Evolutionary conservation across 2,113 vertebrate species (phyloP), one percentile per base, ranked within the genome.

Genomic region (Nansenia antarctica): DNA sequence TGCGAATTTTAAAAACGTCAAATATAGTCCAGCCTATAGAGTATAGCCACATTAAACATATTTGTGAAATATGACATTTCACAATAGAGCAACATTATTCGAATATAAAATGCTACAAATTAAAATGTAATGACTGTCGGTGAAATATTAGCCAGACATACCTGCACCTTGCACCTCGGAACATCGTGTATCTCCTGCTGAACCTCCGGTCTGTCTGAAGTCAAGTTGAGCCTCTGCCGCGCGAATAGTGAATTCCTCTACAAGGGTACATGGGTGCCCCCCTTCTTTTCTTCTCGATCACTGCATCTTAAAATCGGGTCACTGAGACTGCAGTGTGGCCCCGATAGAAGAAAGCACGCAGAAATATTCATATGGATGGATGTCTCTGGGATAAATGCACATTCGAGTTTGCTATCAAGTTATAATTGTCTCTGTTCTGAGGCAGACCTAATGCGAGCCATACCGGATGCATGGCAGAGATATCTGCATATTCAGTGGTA

Each of bases 261-360:
- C 65, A 37, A 68, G 34, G 49, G 92, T 92, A 90, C 88, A 85
- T 93, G 91, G 92, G 92, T 94, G 93, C 94, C 94, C 93, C 94
- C 95, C 94, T 91, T 94, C 94, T 95, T 91, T 91, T 89, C 87
- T 85, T 91, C 83, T 83, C 86, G 88, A 92, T 92, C 90, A 92
- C 85, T 92, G 93, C 95, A 94, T 92, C 87, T 88, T 77, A 65
- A 87, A 94, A 95, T 78, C 94, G 92, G 95, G 95, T 96, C 95
- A 96, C 86, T 82, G 80, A 84, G 90, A 90, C 93, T 93, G 87
- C 87, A 90, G 83, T 88, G 62, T 70, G 86, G 70, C 83, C 85
- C 85, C 80, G 73, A 86, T 86, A 35, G 24, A 61, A 52, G 18
- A 73, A 54, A 58, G 34, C 54, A 54, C 20, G 52, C 64, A 37